Evolutionary conservation across 2,113 vertebrate species (phyloP).

Genomic region (Trichomycterus rosablanca): DNA sequence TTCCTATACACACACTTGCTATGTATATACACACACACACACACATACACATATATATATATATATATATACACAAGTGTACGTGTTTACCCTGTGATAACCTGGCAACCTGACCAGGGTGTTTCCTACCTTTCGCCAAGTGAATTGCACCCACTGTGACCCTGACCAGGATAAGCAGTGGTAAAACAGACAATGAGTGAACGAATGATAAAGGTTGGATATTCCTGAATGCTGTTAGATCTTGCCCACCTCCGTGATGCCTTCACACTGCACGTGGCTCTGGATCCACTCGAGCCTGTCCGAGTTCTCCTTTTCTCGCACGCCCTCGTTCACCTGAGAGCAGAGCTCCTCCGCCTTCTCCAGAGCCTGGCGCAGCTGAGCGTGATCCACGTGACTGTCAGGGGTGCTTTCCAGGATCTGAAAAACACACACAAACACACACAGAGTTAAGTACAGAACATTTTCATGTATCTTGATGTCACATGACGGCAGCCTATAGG

Average conservation of each 20-base stretch:
- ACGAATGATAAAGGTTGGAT: no score
- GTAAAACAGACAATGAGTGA: not conserved
- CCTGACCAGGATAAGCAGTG: no score
- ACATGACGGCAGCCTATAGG: not conserved
- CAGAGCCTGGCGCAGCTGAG: conserved; percentile 74
- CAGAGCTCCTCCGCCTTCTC: conserved; percentile 89
- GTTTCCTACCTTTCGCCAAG: no score
- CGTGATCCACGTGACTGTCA: conserved; percentile 76
- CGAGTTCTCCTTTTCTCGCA: conserved; percentile 89
- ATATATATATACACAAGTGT: no score
- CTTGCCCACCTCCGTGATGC: conserved; percentile 76
- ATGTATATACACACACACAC: no score
- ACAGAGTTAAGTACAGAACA: not conserved
- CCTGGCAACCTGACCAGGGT: no score
- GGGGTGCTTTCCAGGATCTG: conserved; percentile 90
- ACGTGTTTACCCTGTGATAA: no score
- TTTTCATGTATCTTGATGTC: not conserved
- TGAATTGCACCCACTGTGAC: no score
- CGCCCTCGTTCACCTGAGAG: conserved; percentile 88
- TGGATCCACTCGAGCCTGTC: conserved; percentile 96
- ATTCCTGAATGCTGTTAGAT: no score
- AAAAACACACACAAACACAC: conserved; percentile 9
- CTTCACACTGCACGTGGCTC: conserved; percentile 84
- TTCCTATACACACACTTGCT: no score
- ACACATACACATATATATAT: no score